Evolutionary conservation across 2,113 vertebrate genomes (phyloP).

Genomic region (Psilopsiagon aurifrons): DNA sequence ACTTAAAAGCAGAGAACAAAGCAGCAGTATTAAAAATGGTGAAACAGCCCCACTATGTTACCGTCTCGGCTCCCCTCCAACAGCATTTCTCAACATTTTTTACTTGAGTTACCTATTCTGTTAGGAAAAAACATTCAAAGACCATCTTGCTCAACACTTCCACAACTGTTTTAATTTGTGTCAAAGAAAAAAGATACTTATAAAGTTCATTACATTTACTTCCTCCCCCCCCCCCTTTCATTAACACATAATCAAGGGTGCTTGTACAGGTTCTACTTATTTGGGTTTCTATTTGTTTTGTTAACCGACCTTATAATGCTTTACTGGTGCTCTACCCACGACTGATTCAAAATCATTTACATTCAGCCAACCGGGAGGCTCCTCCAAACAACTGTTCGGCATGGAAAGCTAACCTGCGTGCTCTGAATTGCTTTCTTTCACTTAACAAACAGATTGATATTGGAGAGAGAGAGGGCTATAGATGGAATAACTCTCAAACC

Average conservation of each 20-base stretch:
- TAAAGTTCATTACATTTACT: neutral
- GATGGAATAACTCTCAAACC: neutral
- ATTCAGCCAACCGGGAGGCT: neutral
- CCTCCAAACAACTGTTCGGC: neutral
- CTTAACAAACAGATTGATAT: neutral
- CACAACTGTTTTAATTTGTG: neutral
- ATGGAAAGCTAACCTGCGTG: neutral
- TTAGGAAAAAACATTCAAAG: neutral
- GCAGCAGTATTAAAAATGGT: neutral
- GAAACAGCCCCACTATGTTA: neutral
- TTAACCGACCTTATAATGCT: neutral
- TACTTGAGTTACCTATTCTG: neutral
- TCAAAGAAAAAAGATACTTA: neutral
- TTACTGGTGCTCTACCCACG: neutral
- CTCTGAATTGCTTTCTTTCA: neutral
- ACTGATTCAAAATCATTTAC: neutral
- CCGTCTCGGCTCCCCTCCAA: neutral
- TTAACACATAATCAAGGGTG: neutral
- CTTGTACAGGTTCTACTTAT: neutral
- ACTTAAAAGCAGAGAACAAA: constrained; percentile 1
- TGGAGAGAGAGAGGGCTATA: neutral
- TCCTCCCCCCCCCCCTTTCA: neutral
- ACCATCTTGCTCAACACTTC: neutral
- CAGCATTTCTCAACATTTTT: neutral
- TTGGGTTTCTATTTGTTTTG: neutral